Conservation (phyloP, 30 jellyfish, hydroid and myxozoan species). For the Turritopsis dohrnii region DNA sequence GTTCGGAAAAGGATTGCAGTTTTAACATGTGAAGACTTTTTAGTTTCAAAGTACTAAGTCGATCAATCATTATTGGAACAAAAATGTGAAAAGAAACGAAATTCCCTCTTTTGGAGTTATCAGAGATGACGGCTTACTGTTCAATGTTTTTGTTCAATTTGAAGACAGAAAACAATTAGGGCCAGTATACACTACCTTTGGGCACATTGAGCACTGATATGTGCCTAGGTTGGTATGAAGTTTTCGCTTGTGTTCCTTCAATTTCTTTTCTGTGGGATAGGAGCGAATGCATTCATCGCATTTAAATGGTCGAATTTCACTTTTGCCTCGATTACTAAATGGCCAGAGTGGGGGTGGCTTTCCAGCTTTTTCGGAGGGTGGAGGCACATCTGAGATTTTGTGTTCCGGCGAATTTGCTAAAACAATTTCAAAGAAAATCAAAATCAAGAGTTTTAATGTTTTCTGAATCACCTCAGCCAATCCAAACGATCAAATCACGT, state of each 20-base stretch:
- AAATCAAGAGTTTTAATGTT: too few relatives aligned
- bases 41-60: too few relatives aligned
- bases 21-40: too few relatives aligned
- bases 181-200: neutral
- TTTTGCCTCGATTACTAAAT: neutral
- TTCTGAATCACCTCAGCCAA: neutral
- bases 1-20: too few relatives aligned
- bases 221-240: constrained; percentile 14
- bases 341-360: constrained; percentile 30
- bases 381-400: constrained; percentile 21
- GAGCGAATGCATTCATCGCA: constrained; percentile 37
- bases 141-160: too few relatives aligned
- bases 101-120: too few relatives aligned
- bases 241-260: constrained; percentile 32
- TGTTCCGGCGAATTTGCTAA: constrained; percentile 43
- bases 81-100: too few relatives aligned
- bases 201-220: constrained; percentile 30
- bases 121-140: too few relatives aligned
- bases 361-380: neutral
- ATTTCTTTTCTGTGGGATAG: constrained; percentile 19
- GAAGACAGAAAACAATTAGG: neutral
- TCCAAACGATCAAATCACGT: neutral
- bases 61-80: too few relatives aligned
- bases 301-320: constrained; percentile 15
- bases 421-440: neutral